Evolutionary conservation across 2,888 invertebrate genomes (phyloP), one percentile per base, ranked within the genome.

Genomic region (Lycia hirtaria): DNA sequence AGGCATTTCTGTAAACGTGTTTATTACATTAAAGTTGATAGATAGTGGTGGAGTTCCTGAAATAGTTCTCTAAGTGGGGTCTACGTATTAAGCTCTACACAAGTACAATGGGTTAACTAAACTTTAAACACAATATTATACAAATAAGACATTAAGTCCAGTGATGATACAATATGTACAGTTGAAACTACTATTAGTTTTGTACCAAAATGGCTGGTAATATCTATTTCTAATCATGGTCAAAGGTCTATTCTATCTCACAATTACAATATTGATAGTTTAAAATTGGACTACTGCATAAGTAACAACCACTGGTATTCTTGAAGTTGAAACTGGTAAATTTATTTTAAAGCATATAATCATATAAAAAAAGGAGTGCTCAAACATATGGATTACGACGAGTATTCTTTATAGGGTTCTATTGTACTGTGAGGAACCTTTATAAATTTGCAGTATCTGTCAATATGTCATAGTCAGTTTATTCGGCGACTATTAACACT

Each of bases 301-400:
- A 4, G 19, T n/a, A 14, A 7, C 20, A 20, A 22, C 14, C 7
- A 40, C 22, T 14, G 12, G 3, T 19, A 22, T 14, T 7, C 14
- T 40, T 7, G 22, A 22, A 40, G 20, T 2, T 38, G 12, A 20
- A 22, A 22, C 22, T 40, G 12, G 10, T 24, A 7, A 38, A 5
- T 30, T n/a, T 38, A 38, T 38, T 22, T 22, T 12, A 14, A 3
- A 40, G 38, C 22, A 37, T 33, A 20, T 22, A 51, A 30, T 17
- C 24, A 17, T 43, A 30, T 12, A 30, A 43, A 55, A 55, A 49
- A 50, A 30, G 37, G 38, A 14, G 10, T 10, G 14, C 38, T 45
- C 32, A 19, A n/a, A 43, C 35, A 48, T 33, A n/a, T n/a, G n/a
- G n/a, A n/a, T n/a, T n/a, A n/a, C n/a, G n/a, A n/a, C n/a, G n/a